These are phyloP conservation scores for Mormyrus proboscirostris DNA, from an alignment of 2,797 vertebrate genomes.

Conservation along the genomic window DNA sequence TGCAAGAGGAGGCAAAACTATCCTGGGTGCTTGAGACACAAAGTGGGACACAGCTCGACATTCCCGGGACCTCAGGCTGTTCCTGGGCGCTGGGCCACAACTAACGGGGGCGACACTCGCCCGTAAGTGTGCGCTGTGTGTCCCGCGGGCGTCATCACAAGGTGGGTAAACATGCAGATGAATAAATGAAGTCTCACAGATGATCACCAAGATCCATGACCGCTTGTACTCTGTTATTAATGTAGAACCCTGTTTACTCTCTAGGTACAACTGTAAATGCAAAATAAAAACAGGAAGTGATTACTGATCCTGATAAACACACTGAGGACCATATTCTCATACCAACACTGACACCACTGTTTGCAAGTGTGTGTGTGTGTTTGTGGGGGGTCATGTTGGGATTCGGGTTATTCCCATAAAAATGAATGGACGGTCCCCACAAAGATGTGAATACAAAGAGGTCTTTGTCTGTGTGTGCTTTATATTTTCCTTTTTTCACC, in stretches of 20 bases:
- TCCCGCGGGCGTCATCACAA: neutral
- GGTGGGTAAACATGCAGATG: neutral
- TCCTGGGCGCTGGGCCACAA: neutral
- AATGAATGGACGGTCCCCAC: neutral
- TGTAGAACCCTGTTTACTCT: slow-evolving; percentile 22
- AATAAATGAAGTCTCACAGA: neutral
- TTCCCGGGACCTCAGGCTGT: neutral
- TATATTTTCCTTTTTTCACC: neutral
- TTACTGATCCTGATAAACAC: slow-evolving; percentile 30
- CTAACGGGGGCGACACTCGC: neutral
- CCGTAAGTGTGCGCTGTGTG: neutral
- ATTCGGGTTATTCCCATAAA: neutral
- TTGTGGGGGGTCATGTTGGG: neutral
- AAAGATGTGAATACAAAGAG: neutral
- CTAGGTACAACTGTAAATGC: slow-evolving; percentile 23
- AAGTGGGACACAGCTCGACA: neutral
- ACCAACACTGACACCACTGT: neutral
- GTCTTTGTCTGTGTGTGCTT: neutral
- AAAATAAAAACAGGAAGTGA: slow-evolving; percentile 27
- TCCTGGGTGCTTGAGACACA: neutral
- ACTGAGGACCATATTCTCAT: slow-evolving; percentile 19
- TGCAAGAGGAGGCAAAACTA: neutral
- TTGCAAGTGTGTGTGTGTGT: too few relatives aligned
- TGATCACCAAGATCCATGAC: slow-evolving; percentile 14
- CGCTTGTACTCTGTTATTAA: slow-evolving; percentile 29